Evolutionary conservation across 2,113 vertebrate genomes (phyloP).

Genomic region (Ameiurus melas): DNA sequence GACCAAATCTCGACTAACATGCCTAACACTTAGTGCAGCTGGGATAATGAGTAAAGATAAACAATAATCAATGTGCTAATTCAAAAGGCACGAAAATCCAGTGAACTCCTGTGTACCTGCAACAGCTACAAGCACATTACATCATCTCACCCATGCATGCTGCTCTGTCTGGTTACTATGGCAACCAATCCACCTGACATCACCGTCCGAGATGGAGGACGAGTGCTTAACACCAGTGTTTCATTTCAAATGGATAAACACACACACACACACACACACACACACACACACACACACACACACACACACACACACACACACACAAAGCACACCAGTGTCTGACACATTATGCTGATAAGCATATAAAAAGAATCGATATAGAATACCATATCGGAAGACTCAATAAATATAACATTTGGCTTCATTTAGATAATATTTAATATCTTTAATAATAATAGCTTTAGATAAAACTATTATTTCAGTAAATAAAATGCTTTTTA

Average conservation of each 20-base stretch:
- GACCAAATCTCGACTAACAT: not conserved
- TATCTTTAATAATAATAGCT: not conserved
- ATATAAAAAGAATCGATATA: not conserved
- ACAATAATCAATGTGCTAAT: conserved; percentile 4
- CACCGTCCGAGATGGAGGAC: conserved; percentile 46
- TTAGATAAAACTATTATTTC: too few species aligned
- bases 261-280: not conserved
- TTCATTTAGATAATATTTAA: not conserved
- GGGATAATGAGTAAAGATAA: not conserved
- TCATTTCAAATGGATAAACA: conserved; percentile 34
- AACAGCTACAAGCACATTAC: conserved; percentile 53
- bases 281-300: not conserved
- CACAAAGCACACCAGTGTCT: not conserved
- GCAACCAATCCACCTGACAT: conserved; percentile 64
- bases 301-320: not conserved
- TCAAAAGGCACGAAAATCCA: conserved; percentile 17
- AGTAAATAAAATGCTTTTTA: not conserved
- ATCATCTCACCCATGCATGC: conserved; percentile 56
- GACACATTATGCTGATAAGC: not conserved
- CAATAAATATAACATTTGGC: not conserved
- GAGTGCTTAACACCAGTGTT: conserved; percentile 33
- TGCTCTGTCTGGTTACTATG: conserved; percentile 58
- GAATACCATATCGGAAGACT: not conserved
- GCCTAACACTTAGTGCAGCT: not conserved
- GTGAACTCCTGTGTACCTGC: conserved; percentile 42